Base-by-base conservation (phyloP, 2,888 invertebrate species). In the Chloroclystis v-ata region DNA sequence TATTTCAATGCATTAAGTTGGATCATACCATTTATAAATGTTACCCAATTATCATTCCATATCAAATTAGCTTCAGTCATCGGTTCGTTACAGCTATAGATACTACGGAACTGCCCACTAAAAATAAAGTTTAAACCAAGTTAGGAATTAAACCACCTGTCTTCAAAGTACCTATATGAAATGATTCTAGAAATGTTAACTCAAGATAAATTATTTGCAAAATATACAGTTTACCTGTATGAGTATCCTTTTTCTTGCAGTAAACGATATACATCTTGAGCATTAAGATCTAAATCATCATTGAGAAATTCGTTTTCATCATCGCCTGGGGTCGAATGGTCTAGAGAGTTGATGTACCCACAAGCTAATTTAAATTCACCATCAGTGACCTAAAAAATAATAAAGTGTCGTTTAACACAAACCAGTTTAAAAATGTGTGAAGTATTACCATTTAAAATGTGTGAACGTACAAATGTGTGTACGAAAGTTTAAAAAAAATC, bases 1-100 rank as follows among this genome's bases (percentile, higher is more conserved):
- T 90, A 80, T 25, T 89, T 89, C 12, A 95, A 63, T 8, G 92
- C 88, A 37, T 91, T 87, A 48, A 94, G 90, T 79, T 96, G 96
- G 12, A 97, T 78, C 89, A 96, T 90, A 0, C 92, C 91, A 72
- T 96, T 96, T 61, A 96, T 83, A 63, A 95, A 93, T 2, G 93
- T 90, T 0, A 93, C 91, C 95, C 95, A 97, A 69, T 94, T 93
- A 45, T 90, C 89, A n/a, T 86, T 81, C 94, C 94, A 95, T 30
- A 72, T 65, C 0, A 90, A 52, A 14, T 59, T 44, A 2, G 79
- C 87, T 16, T 65, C 60, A 1, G 61, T 71, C 6, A 73, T 43
- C 1, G 55, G 37, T 5, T 54, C 33, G 44, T 68, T 61, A 1
- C 54, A 44, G 6, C 42, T 47, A 3, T 45, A 41, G 12, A 78